phyloP scores from a whole-genome alignment of 2,113 vertebrate species.

The Myocastor coypus region DNA sequence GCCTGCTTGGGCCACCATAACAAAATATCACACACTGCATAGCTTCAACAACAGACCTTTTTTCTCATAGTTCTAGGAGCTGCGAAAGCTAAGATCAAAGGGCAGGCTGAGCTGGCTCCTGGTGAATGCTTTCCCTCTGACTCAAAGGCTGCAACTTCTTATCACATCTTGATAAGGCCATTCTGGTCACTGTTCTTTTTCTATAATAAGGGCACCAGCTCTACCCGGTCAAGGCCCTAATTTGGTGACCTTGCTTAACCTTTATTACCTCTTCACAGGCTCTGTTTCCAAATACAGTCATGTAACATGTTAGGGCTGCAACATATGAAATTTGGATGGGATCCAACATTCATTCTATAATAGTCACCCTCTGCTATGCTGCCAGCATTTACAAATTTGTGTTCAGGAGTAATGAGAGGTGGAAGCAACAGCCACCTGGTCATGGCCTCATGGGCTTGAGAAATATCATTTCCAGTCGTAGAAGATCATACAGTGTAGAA shows the following conservation, averaged over 20 bases:
- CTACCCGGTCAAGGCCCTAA: background rate
- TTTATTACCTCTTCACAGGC: background rate
- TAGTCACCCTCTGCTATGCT: background rate
- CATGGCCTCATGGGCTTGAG: background rate
- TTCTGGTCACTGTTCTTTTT: background rate
- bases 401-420: background rate
- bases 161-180: background rate
- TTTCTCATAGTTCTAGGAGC: conserved; percentile 19
- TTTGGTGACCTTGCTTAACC: conserved; percentile 21
- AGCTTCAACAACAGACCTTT: conserved; percentile 28
- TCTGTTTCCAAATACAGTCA: conserved; percentile 21
- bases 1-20: conserved; percentile 14
- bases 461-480: background rate
- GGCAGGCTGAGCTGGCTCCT: background rate
- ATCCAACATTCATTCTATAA: background rate
- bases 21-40: background rate
- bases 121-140: background rate
- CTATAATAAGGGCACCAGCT: background rate
- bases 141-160: conserved; percentile 2
- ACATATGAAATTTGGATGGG: background rate
- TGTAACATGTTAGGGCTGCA: background rate
- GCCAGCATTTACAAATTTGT: conserved; percentile 10
- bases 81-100: conserved; percentile 24
- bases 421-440: background rate
- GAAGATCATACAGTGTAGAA: background rate